Base-by-base conservation (phyloP, 2,113 vertebrate genomes). In the Echinops telfairi region DNA sequence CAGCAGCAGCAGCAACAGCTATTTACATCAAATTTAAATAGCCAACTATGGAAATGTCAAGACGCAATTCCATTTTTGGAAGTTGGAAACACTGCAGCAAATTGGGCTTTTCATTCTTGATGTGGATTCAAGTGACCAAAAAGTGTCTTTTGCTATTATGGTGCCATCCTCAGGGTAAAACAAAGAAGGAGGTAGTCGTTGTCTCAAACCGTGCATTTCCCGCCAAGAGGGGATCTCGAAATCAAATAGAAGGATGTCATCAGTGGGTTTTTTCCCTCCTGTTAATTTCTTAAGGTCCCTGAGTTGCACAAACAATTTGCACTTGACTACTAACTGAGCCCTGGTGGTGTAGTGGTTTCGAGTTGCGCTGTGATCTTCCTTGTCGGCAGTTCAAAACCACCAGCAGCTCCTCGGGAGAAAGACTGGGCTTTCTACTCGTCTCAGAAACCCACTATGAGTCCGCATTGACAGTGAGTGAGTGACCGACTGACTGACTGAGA, bases 21-120 rank as follows among this genome's bases (percentile, higher is more conserved):
- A 96, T 93, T 97, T 96, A 95, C 92, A 68, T 27, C 92, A 96
- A 97, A 96, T 96, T 96, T 93, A 93, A 95, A 92, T 91, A 96
- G 94, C 80, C 90, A 89, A 94, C 94, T 84, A 64, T 57, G 90
- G 90, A 96, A 96, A 96, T 96, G 97, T 96, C 97, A 97, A 82
- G 83, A 86, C 71, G 86, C 60, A 75, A 53, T 47, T 89, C 62
- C 73, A 47, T 93, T 92, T 95, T 86, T 83, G 78, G 86, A 96
- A 90, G 86, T 17, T 81, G 62, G 90, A 94, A 92, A 92, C 77
- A 83, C 76, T 75, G 86, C 86, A 76, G 36, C 85, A 75, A 88
- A 89, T 81, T 87, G 71, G 93, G 47, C 81, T 96, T 93, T 95
- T 89, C 7, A 1, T 91, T 96, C 88, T 83, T 86, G 86, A 95